Evolutionary conservation across 1,140 invertebrate genomes (phyloP).

Genomic region (Bombus consobrinus): DNA sequence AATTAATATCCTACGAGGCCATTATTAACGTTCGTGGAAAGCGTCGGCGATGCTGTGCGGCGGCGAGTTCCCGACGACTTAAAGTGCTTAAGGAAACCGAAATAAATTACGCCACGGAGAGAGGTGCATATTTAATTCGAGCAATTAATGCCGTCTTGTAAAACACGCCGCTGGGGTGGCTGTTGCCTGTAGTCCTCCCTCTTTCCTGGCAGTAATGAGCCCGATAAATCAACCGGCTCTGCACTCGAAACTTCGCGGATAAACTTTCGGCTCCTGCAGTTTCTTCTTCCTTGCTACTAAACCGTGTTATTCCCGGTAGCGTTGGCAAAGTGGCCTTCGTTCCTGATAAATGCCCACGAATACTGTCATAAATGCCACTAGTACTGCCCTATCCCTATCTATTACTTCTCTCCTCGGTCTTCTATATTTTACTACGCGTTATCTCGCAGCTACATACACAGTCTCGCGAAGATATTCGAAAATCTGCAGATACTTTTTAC

Average conservation of each 20-base stretch:
- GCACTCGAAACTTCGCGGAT: constrained; percentile 80
- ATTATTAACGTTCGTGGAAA: constrained; percentile 72
- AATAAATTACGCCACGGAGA: constrained; percentile 81
- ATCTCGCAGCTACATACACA: no score
- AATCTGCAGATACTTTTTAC: no score
- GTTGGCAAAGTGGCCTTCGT: constrained; percentile 9
- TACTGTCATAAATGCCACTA: not conserved
- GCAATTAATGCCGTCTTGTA: constrained; percentile 84
- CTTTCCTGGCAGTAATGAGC: constrained; percentile 82
- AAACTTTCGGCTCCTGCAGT: constrained; percentile 73
- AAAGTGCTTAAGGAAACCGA: constrained; percentile 80
- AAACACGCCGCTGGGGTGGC: constrained; percentile 82
- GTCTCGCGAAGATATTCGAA: no score
- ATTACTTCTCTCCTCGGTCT: no score
- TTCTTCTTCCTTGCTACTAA: constrained; percentile 58
- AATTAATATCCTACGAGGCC: constrained; percentile 66
- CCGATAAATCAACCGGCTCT: constrained; percentile 83
- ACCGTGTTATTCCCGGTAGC: constrained; percentile 27
- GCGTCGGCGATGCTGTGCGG: constrained; percentile 47
- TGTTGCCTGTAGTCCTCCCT: constrained; percentile 73
- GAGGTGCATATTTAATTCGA: constrained; percentile 84
- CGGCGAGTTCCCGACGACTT: constrained; percentile 74
- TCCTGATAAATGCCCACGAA: constrained; percentile 59
- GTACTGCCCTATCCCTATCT: no score
- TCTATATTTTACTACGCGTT: no score